A percentile compares a stretch with the other conserved stretches of the same genome.
These are phyloP conservation scores for Syrphus vitripennis DNA, from an alignment of 2,888 invertebrate species.

Conservation along the genomic window DNA sequence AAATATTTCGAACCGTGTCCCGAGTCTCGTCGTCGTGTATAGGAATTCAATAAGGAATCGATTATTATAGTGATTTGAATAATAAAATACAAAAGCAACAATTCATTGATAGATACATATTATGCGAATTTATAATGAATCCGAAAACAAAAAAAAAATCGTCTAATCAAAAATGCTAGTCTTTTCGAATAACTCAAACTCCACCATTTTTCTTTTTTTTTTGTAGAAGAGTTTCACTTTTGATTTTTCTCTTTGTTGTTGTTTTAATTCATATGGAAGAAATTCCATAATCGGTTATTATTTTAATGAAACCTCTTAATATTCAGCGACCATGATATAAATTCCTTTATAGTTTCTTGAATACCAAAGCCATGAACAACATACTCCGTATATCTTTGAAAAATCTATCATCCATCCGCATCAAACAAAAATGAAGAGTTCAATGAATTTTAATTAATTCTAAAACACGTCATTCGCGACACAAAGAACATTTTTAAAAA, in stretches of 20 bases:
- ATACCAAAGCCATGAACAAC: conserved; percentile 6
- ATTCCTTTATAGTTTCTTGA: background rate
- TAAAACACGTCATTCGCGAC: conserved; percentile 36
- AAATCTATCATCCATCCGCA: background rate
- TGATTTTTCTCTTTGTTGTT: background rate
- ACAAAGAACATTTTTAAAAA: conserved; percentile 3
- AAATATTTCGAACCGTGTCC: background rate
- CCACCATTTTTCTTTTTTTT: background rate
- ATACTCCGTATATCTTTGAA: background rate
- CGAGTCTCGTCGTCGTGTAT: background rate
- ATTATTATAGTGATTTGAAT: conserved; percentile 29
- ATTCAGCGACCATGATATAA: conserved; percentile 28
- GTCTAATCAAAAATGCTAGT: background rate
- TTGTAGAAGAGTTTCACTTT: conserved; percentile 15
- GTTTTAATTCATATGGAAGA: background rate
- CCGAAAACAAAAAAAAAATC: background rate
- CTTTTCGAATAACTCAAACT: background rate
- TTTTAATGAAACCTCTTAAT: conserved; percentile 27
- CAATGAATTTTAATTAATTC: conserved; percentile 65
- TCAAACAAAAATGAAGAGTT: conserved; percentile 53
- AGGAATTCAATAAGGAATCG: background rate
- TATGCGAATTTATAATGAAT: conserved; percentile 23
- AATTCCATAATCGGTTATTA: conserved; percentile 45
- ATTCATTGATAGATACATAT: conserved; percentile 5
- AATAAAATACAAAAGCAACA: background rate